Evolutionary conservation across 2,888 invertebrate species (phyloP).

Genomic region (Lasioglossum villosulum): DNA sequence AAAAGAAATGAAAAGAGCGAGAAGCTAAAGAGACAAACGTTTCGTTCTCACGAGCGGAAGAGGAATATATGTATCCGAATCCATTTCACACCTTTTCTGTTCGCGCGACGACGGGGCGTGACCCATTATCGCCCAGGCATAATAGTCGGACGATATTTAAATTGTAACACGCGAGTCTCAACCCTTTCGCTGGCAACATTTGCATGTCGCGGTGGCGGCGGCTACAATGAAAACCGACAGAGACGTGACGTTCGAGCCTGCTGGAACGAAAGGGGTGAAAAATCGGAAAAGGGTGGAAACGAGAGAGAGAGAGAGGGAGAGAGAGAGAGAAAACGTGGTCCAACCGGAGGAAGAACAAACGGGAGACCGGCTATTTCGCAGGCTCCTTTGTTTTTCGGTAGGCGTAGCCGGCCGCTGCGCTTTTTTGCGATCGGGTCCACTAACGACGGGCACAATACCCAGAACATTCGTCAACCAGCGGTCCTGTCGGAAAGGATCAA

Average conservation of each 20-base stretch:
- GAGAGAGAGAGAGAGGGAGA: constrained; percentile 28
- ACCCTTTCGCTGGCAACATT: constrained; percentile 79
- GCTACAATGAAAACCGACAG: background rate
- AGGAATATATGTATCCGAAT: constrained; percentile 38
- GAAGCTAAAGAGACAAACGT: background rate
- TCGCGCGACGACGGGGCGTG: constrained; percentile 77
- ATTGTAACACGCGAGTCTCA: constrained; percentile 78
- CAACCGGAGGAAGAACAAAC: background rate
- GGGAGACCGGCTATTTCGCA: constrained; percentile 71
- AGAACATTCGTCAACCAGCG: constrained; percentile 66
- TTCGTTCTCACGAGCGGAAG: constrained; percentile 44
- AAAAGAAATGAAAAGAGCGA: background rate
- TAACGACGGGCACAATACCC: constrained; percentile 60
- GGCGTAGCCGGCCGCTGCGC: constrained; percentile 73
- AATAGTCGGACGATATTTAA: constrained; percentile 82
- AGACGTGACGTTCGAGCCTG: constrained; percentile 31
- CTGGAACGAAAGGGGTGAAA: constrained; percentile 48
- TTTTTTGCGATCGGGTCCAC: constrained; percentile 77
- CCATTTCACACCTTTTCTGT: constrained; percentile 59
- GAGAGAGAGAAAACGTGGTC: constrained; percentile 50
- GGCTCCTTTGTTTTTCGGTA: constrained; percentile 74
- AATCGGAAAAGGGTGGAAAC: constrained; percentile 62
- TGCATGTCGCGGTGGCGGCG: constrained; percentile 71
- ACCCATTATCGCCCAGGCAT: constrained; percentile 78
- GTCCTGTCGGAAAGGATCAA: constrained; percentile 32